Conservation (phyloP, 2,888 invertebrate species). For the Napeogenes inachia region DNA sequence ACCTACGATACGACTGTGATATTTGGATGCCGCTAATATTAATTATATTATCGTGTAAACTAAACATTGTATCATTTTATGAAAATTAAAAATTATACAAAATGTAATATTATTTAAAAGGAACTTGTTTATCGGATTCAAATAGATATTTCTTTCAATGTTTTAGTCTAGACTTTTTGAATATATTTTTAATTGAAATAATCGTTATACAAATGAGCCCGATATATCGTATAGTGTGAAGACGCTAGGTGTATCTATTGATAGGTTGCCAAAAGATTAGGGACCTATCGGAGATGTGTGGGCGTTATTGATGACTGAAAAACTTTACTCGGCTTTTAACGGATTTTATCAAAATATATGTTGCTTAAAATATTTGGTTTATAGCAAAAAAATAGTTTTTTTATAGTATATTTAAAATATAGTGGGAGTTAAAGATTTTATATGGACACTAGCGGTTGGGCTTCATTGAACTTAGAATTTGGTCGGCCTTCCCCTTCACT, state of each 20-base stretch:
- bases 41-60: no score
- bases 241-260: conserved; percentile 54
- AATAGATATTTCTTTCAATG: background rate
- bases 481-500: no score
- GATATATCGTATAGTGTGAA: conserved; percentile 44
- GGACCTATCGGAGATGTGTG: conserved; percentile 47
- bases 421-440: no score
- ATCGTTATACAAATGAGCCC: conserved; percentile 27
- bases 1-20: background rate
- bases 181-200: background rate
- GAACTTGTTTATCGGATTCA: no score
- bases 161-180: background rate
- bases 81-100: no score
- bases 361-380: no score
- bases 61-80: no score
- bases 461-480: no score
- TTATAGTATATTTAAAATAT: no score
- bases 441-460: no score
- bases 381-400: no score
- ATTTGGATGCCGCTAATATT: background rate
- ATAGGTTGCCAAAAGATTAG: conserved; percentile 65
- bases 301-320: conserved; percentile 56
- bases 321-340: conserved; percentile 37
- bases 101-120: no score
- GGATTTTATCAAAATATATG: conserved; percentile 11